Evolutionary conservation across 2,888 invertebrate species (phyloP), one percentile per base, ranked within the genome.

Genomic region (Andrena chrysosceles): DNA sequence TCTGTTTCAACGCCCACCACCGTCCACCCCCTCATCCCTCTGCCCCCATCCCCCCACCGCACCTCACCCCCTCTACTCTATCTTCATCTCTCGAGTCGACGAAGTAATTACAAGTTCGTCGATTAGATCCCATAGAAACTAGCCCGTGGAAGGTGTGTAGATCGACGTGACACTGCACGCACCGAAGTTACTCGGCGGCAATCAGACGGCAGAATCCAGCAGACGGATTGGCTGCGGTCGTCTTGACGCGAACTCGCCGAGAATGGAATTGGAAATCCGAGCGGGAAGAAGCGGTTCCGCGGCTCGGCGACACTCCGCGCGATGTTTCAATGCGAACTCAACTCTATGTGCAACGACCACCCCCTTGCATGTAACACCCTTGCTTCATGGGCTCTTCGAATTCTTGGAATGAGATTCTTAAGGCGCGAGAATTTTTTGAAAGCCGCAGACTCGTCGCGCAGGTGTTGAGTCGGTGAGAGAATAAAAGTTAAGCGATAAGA

Each of bases 61-160:
- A 56, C 56, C 26, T 1, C 42, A 42, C 68, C 33, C 23, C 4
- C n/a, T n/a, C 13, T 20, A 48, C 48, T 77, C 59, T 67, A 42
- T 70, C 68, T 72, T 42, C 54, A 35, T 75, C 52, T 67, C 49
- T 63, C 29, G 42, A 68, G 75, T 77, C 83, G 81, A 67, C 84
- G 75, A 91, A 91, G 91, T 91, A 91, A 91, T 91, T 91, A 91
- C 90, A 91, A 91, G 87, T 91, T 91, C 87, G 87, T 89, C 89
- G 91, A 91, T 90, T 90, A 89, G 90, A 90, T 90, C 87, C 89
- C 86, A 87, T 87, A 85, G 89, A 87, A 89, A 84, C 80, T 79
- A 60, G 42, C 69, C 70, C 63, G 67, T 48, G 63, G 62, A 79
- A 60, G 77, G 85, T 74, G 23, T 56, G 23, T 23, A 72, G 82